phyloP scores from a whole-genome alignment of 2,113 vertebrate genomes.

The Mesocricetus auratus region DNA sequence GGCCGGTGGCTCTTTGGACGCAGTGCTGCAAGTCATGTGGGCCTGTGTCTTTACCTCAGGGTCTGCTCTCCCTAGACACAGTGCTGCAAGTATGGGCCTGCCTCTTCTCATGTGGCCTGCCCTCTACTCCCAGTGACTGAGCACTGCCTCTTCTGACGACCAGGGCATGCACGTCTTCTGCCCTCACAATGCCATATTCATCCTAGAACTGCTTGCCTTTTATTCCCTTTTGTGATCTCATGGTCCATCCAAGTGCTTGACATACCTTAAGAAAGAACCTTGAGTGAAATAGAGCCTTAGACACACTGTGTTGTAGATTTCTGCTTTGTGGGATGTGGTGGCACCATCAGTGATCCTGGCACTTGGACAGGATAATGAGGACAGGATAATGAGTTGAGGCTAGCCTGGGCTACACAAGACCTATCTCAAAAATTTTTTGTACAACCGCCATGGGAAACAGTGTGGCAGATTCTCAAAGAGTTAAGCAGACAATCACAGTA shows the following conservation, averaged over 20 bases:
- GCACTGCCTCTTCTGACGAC: not conserved
- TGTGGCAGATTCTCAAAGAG: slow-evolving; percentile 4
- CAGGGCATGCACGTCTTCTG: not conserved
- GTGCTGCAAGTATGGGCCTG: not conserved
- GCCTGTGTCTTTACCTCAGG: not conserved
- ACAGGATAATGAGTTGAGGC: not conserved
- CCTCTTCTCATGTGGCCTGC: not conserved
- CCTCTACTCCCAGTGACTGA: not conserved
- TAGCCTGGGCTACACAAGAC: not conserved
- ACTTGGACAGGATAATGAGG: not conserved
- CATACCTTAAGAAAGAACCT: not conserved
- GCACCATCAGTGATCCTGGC: too few relatives aligned
- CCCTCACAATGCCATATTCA: not conserved
- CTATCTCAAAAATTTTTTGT: not conserved
- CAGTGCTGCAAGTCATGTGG: not conserved
- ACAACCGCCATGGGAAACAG: not conserved
- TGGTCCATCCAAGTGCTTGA: not conserved
- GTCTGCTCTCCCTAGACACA: not conserved
- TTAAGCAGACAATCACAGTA: not conserved
- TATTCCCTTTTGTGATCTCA: not conserved
- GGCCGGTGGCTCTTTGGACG: not conserved
- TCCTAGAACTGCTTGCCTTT: not conserved
- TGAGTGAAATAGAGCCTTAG: slow-evolving; percentile 17
- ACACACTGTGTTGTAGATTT: not conserved
- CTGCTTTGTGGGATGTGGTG: not conserved